A percentile compares a stretch with the other conserved stretches of the same genome.
These are phyloP conservation scores for Sebastes vulpes DNA, from an alignment of 2,797 vertebrate genomes.

Conservation along the genomic window DNA sequence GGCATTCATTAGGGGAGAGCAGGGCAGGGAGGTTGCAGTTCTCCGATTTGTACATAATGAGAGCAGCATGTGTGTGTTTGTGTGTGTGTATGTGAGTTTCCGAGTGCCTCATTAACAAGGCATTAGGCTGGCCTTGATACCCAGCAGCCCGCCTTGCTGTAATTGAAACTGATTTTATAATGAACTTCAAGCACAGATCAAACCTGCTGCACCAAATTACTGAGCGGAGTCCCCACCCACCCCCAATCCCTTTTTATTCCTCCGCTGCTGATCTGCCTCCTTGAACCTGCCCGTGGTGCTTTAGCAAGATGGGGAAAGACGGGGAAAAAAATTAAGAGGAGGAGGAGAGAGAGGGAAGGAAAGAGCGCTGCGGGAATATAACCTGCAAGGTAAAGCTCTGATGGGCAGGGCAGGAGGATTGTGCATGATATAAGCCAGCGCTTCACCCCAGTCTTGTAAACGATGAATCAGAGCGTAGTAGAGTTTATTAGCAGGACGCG, in stretches of 20 bases:
- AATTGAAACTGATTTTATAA: slow-evolving; percentile 83
- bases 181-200: slow-evolving; percentile 78
- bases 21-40: slow-evolving; percentile 64
- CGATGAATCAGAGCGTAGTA: slow-evolving; percentile 61
- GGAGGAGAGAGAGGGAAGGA: slow-evolving; percentile 1
- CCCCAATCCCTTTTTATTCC: slow-evolving; percentile 28
- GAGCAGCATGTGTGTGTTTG: slow-evolving; percentile 69
- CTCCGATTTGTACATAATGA: slow-evolving; percentile 81
- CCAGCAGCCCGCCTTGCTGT: slow-evolving; percentile 67
- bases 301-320: slow-evolving; percentile 2
- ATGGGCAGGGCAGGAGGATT: slow-evolving; percentile 47
- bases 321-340: neutral
- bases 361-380: slow-evolving; percentile 35
- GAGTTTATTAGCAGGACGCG: slow-evolving; percentile 63
- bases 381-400: slow-evolving; percentile 25
- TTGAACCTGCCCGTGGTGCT: slow-evolving; percentile 31
- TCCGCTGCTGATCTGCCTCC: slow-evolving; percentile 19
- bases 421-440: slow-evolving; percentile 28
- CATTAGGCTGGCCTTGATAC: slow-evolving; percentile 76
- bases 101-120: slow-evolving; percentile 79
- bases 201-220: slow-evolving; percentile 71
- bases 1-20: slow-evolving; percentile 77
- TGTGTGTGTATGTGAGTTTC: slow-evolving; percentile 58
- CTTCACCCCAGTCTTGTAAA: slow-evolving; percentile 64
- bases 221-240: slow-evolving; percentile 23